phyloP scores from a whole-genome alignment of 2,888 invertebrate species.

The Agapostemon virescens region DNA sequence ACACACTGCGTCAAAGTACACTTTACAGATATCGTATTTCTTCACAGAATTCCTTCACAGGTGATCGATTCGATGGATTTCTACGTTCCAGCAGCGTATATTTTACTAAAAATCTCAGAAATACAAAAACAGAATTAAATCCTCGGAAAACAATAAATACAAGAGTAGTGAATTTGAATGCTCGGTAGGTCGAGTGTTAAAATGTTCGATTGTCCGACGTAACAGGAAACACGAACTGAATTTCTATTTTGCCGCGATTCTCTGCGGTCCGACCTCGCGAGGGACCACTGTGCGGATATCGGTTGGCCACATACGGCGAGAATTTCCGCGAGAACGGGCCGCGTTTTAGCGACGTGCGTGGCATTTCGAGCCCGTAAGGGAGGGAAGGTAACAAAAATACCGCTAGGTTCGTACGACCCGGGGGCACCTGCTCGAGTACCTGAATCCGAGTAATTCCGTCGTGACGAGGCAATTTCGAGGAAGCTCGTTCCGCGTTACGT shows the following conservation, averaged over 20 bases:
- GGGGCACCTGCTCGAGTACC: constrained; percentile 49
- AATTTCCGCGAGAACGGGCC: constrained; percentile 4
- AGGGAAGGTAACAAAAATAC: constrained; percentile 21
- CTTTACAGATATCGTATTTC: too few species aligned
- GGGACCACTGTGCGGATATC: neutral
- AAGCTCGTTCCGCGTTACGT: constrained; percentile 59
- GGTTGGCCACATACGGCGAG: neutral
- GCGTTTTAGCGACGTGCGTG: neutral
- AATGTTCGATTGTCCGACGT: neutral
- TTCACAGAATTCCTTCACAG: too few species aligned
- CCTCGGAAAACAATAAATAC: too few species aligned
- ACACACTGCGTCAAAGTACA: too few species aligned
- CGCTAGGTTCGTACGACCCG: constrained; percentile 31
- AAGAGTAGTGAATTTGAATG: too few species aligned
- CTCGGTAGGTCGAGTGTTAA: too few species aligned
- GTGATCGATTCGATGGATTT: too few species aligned
- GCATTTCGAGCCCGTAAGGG: neutral
- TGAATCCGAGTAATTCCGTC: constrained; percentile 39
- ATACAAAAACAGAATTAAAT: too few species aligned
- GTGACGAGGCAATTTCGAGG: constrained; percentile 47
- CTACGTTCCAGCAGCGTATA: too few species aligned
- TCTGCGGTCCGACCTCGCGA: neutral
- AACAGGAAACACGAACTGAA: neutral
- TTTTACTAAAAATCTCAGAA: too few species aligned
- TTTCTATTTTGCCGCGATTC: neutral